phyloP scores from a whole-genome alignment of 1,140 invertebrate species.

The Stegodyphus dumicola region DNA sequence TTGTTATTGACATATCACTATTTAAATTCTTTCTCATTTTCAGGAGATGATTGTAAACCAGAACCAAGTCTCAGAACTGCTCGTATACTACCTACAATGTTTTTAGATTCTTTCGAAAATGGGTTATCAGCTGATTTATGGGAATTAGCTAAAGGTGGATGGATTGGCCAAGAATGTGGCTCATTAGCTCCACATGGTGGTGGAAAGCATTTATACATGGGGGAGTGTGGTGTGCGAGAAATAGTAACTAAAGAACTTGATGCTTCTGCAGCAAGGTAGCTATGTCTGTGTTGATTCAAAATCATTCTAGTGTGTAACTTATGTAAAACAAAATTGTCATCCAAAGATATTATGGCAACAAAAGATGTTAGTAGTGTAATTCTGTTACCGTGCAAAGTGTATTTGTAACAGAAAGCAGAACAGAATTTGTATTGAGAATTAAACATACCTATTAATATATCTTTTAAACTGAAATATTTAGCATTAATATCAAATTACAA shows the following conservation, averaged over 20 bases:
- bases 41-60: slow-evolving; percentile 67
- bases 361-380: too few species aligned
- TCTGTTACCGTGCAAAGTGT: too few species aligned
- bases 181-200: slow-evolving; percentile 69
- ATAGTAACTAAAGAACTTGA: slow-evolving; percentile 69
- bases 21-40: slow-evolving; percentile 26
- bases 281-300: not conserved
- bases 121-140: slow-evolving; percentile 67
- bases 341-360: too few species aligned
- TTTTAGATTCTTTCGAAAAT: slow-evolving; percentile 70
- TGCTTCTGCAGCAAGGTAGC: slow-evolving; percentile 66
- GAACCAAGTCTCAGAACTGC: slow-evolving; percentile 7
- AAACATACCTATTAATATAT: too few species aligned
- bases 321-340: too few species aligned
- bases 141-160: slow-evolving; percentile 68
- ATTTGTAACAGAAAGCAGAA: too few species aligned
- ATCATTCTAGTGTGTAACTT: too few species aligned
- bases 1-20: too few species aligned
- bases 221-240: slow-evolving; percentile 69
- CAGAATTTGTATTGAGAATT: too few species aligned
- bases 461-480: too few species aligned
- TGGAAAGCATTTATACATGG: slow-evolving; percentile 71
- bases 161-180: slow-evolving; percentile 69
- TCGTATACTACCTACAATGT: slow-evolving; percentile 63
- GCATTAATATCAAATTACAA: too few species aligned